These are phyloP conservation scores for Trachelipus rathkii DNA, from an alignment of 1,140 invertebrate species.

Conservation along the genomic window DNA sequence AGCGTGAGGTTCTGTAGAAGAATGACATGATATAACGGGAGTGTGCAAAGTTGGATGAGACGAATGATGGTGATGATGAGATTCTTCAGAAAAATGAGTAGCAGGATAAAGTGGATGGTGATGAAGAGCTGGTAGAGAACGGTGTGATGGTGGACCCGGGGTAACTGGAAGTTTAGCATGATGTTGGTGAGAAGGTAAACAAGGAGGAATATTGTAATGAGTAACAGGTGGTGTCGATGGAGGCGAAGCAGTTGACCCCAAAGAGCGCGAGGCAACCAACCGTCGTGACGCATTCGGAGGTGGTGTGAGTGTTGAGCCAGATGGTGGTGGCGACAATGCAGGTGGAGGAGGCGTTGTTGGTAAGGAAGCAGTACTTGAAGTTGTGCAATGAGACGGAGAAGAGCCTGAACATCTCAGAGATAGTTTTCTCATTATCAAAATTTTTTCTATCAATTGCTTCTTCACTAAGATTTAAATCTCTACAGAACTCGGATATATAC, in stretches of 20 bases:
- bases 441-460: no score
- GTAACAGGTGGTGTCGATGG: slow-evolving; percentile 38
- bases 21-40: slow-evolving; percentile 22
- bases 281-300: slow-evolving; percentile 37
- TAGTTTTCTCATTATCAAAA: neutral
- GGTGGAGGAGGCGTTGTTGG: neutral
- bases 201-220: slow-evolving; percentile 44
- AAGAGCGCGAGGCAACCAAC: slow-evolving; percentile 41
- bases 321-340: neutral
- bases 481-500: no score
- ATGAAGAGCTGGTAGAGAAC: slow-evolving; percentile 42
- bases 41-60: slow-evolving; percentile 34
- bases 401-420: neutral
- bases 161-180: slow-evolving; percentile 43
- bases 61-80: slow-evolving; percentile 30
- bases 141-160: slow-evolving; percentile 39
- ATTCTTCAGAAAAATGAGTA: slow-evolving; percentile 15
- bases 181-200: slow-evolving; percentile 44
- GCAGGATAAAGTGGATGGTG: slow-evolving; percentile 29
- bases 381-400: neutral
- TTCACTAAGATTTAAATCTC: no score
- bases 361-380: neutral
- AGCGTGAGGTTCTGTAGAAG: slow-evolving; percentile 22
- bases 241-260: slow-evolving; percentile 42
- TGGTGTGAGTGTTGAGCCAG: slow-evolving; percentile 4